Evolutionary conservation across 2,113 vertebrate genomes (phyloP), one percentile per base, ranked within the genome.

Genomic region (Picathartes gymnocephalus): DNA sequence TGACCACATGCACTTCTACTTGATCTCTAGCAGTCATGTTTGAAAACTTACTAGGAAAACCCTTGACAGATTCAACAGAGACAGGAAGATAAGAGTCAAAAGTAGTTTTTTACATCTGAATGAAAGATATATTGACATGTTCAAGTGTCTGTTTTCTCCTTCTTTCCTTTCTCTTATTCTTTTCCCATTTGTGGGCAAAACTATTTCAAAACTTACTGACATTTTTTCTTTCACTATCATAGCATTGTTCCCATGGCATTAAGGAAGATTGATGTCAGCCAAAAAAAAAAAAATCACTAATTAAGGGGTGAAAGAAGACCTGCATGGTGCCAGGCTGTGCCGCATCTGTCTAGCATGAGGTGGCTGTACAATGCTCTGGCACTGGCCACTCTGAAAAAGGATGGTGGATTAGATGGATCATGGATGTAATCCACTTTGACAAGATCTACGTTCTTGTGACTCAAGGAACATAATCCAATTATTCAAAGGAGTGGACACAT

Each of bases 401-500:
- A n/a, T 27, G 15, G 37, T 87, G 74, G 93, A 91, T 87, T 94
- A 95, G 81, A 95, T 82, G 62, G 94, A 94, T 91, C 93, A 58
- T 31, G 30, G 70, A 40, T 85, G 70, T 94, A 95, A 94, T 94
- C 81, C 90, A 92, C 73, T 91, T 80, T 91, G 94, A 95, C 91
- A 95, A 85, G 81, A 91, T 90, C 91, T 90, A 37, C 93, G 81
- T 82, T 85, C 58, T 74, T 88, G 50, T 73, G 66, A 65, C 74
- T 94, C 58, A 25, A 91, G 87, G 51, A 94, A 58, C 62, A 54
- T 89, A 96, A 95, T 92, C 87, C 91, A 88, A 87, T 96, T 95
- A 91, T 79, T 91, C 79, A 72, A 77, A 95, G 93, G 40, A 91
- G 48, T 1, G 0, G n/a, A 35, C 7, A 3, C 20, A 8, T 30